A percentile compares a stretch with the other conserved stretches of the same genome.
These are phyloP conservation scores for Teleogryllus oceanicus DNA, from an alignment of 2,888 invertebrate species.

Conservation along the genomic window DNA sequence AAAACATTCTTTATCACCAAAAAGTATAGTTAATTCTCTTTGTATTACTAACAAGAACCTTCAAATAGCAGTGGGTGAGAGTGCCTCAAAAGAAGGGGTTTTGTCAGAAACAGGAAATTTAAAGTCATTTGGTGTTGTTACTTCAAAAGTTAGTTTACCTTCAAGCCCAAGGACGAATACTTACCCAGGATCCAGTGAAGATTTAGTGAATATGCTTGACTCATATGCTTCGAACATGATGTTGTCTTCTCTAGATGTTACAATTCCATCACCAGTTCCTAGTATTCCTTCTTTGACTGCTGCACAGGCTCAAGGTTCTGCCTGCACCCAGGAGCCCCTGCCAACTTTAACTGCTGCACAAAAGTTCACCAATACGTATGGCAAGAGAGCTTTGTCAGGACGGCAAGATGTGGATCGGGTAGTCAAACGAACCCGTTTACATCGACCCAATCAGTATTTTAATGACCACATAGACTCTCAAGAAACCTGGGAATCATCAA, in stretches of 20 bases:
- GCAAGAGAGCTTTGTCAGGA: slow-evolving; percentile 30
- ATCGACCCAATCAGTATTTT: slow-evolving; percentile 32
- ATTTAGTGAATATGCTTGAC: slow-evolving; percentile 43
- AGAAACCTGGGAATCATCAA: slow-evolving; percentile 36
- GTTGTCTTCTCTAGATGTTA: slow-evolving; percentile 29
- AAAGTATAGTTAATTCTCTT: slow-evolving; percentile 1
- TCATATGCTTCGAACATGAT: slow-evolving; percentile 27
- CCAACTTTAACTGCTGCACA: slow-evolving; percentile 33
- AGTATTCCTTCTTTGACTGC: slow-evolving; percentile 41
- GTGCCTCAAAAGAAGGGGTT: background rate
- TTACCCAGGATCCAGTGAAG: slow-evolving; percentile 45
- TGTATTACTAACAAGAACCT: background rate
- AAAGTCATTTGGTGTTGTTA: slow-evolving; percentile 8
- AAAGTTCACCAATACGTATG: slow-evolving; percentile 34
- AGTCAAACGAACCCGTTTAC: slow-evolving; percentile 30
- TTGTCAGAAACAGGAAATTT: background rate
- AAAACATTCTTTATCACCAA: background rate
- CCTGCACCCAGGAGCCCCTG: slow-evolving; percentile 28
- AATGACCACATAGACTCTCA: slow-evolving; percentile 35
- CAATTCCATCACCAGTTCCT: slow-evolving; percentile 43
- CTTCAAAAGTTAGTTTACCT: slow-evolving; percentile 19
- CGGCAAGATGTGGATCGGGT: slow-evolving; percentile 31
- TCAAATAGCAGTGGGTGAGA: background rate
- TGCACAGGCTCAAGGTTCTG: slow-evolving; percentile 19
- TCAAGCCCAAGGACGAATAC: slow-evolving; percentile 43